phyloP scores from a whole-genome alignment of 2,113 vertebrate species.

The Rhynchomys soricoides region DNA sequence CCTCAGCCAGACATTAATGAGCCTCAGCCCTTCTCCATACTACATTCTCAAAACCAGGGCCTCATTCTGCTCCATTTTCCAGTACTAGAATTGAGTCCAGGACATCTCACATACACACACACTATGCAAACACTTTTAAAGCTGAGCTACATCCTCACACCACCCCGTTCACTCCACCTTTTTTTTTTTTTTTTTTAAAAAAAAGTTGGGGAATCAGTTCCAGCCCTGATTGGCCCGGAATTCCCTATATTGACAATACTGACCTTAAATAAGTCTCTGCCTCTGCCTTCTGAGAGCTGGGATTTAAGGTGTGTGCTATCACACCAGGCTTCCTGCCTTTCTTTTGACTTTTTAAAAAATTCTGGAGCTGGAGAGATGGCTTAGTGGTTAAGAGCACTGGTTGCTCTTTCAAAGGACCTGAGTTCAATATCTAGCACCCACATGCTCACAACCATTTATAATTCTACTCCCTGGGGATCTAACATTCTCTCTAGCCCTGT shows the following conservation, averaged over 20 bases:
- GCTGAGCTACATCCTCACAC: background rate
- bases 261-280: background rate
- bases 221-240: background rate
- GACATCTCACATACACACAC: background rate
- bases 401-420: background rate
- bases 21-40: background rate
- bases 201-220: background rate
- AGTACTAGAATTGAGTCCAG: background rate
- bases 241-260: background rate
- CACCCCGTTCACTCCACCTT: too few species aligned
- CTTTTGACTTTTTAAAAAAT: background rate
- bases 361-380: background rate
- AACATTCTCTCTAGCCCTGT: background rate
- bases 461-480: background rate
- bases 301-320: background rate
- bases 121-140: background rate
- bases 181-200: background rate
- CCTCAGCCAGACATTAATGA: background rate
- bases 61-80: background rate
- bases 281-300: background rate
- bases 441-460: background rate
- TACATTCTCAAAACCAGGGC: background rate
- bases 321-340: background rate
- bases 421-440: background rate
- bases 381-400: background rate